A percentile compares a stretch with the other conserved stretches of the same genome.
These are phyloP conservation scores for Tympanuchus pallidicinctus DNA, from an alignment of 2,113 vertebrate genomes.

Conservation along the genomic window DNA sequence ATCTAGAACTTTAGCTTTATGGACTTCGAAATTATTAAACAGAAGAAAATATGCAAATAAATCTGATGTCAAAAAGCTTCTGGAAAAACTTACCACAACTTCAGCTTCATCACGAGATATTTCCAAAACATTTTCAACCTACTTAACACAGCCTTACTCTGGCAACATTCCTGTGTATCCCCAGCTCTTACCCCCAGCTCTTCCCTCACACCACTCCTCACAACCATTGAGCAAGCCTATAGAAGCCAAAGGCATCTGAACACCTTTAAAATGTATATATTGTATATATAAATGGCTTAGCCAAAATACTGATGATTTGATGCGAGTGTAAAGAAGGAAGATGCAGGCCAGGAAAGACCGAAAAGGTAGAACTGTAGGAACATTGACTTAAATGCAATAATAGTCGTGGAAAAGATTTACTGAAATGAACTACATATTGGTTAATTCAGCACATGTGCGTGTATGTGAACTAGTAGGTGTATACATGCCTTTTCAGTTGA, in stretches of 20 bases:
- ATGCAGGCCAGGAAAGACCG: background rate
- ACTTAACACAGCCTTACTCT: background rate
- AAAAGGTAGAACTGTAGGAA: background rate
- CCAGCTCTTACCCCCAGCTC: background rate
- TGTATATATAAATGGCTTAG: background rate
- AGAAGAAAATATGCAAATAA: background rate
- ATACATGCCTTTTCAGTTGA: background rate
- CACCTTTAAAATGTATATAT: background rate
- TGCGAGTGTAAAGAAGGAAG: background rate
- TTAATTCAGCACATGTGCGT: background rate
- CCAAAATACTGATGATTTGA: background rate
- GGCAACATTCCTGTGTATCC: background rate
- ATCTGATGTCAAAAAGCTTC: background rate
- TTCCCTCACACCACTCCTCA: background rate
- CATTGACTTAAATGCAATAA: background rate
- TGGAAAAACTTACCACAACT: background rate
- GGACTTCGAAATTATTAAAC: background rate
- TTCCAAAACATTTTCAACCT: background rate
- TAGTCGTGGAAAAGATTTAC: background rate
- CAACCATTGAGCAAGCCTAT: background rate
- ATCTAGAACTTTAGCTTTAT: background rate
- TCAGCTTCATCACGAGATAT: background rate
- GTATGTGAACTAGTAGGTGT: background rate
- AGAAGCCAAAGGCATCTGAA: background rate
- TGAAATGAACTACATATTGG: background rate